Percentiles rank a stretch among this genome's conserved stretches.
phyloP scores from a whole-genome alignment of 2,888 invertebrate genomes.

The Strigamia crassipes region DNA sequence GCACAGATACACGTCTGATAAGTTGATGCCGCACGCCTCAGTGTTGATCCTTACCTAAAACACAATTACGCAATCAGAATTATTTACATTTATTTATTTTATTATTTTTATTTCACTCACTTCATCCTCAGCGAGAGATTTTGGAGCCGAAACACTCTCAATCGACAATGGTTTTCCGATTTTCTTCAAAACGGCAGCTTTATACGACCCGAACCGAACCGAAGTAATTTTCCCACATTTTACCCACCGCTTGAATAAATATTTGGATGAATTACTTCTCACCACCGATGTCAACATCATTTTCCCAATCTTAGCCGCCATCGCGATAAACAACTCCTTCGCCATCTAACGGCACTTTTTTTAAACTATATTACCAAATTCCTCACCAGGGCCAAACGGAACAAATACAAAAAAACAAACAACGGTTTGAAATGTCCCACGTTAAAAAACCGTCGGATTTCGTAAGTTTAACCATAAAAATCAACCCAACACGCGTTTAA shows the following conservation, averaged over 20 bases:
- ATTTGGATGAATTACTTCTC: neutral
- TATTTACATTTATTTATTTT: neutral
- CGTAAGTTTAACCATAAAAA: neutral
- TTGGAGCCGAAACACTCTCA: slow-evolving; percentile 59
- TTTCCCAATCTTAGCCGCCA: neutral
- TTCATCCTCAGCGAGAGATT: slow-evolving; percentile 62
- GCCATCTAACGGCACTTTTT: neutral
- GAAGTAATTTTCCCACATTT: neutral
- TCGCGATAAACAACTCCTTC: neutral
- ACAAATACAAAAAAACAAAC: neutral
- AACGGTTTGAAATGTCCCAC: slow-evolving; percentile 44
- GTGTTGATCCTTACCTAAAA: slow-evolving; percentile 68
- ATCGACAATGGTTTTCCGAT: slow-evolving; percentile 63
- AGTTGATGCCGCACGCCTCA: slow-evolving; percentile 69
- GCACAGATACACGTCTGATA: slow-evolving; percentile 65
- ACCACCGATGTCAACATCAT: neutral
- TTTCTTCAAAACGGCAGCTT: slow-evolving; percentile 64
- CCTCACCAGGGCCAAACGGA: neutral
- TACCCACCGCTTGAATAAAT: neutral
- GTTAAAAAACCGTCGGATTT: slow-evolving; percentile 39
- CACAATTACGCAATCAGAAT: slow-evolving; percentile 43
- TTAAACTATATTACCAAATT: neutral
- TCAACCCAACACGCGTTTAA: neutral
- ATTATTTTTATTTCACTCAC: slow-evolving; percentile 53
- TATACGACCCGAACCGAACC: slow-evolving; percentile 52